Conservation (phyloP, 2,113 vertebrate genomes). For the Anolis carolinensis region DNA sequence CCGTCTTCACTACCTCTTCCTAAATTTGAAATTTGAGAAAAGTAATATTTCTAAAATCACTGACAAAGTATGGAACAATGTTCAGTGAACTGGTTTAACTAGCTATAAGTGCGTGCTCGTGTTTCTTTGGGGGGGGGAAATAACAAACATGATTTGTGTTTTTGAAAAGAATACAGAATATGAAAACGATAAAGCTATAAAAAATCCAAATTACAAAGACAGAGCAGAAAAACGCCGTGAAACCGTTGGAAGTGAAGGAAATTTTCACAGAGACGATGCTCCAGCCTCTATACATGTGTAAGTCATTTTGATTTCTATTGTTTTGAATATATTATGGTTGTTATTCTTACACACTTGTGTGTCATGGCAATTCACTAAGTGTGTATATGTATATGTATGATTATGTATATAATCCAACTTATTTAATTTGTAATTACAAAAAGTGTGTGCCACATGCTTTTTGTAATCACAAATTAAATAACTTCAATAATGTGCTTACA, state of each 20-base stretch:
- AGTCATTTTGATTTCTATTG: slow-evolving; percentile 51
- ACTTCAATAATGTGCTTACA: background rate
- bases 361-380: background rate
- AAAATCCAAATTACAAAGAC: slow-evolving; percentile 91
- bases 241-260: slow-evolving; percentile 90
- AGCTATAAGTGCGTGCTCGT: background rate
- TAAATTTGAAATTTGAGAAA: background rate
- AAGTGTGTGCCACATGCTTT: too few species aligned
- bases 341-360: background rate
- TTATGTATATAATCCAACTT: too few species aligned
- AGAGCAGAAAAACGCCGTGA: slow-evolving; percentile 91
- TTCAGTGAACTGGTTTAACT: background rate
- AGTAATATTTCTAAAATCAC: background rate
- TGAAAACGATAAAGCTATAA: slow-evolving; percentile 85
- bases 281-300: slow-evolving; percentile 93
- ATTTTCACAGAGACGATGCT: slow-evolving; percentile 89
- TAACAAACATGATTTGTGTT: slow-evolving; percentile 1
- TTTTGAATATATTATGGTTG: background rate
- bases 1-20: background rate
- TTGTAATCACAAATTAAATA: background rate
- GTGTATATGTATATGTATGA: too few species aligned
- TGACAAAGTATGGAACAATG: background rate
- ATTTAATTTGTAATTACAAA: too few species aligned
- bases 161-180: slow-evolving; percentile 86
- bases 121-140: background rate